Evolutionary conservation across 1,140 invertebrate species (phyloP).

Genomic region (Chymomyza costata): DNA sequence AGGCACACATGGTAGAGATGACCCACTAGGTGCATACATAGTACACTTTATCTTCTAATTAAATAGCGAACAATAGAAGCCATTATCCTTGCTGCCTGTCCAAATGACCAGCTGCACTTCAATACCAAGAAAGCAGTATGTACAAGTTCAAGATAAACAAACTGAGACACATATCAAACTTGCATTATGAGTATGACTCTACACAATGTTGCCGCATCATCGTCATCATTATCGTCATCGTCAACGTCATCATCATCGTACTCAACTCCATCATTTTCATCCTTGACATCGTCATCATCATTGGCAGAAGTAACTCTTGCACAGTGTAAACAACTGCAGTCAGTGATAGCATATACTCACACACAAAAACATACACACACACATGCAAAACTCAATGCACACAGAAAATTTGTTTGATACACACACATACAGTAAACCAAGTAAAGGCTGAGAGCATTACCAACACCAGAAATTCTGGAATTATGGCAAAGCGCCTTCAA

Average conservation of each 20-base stretch:
- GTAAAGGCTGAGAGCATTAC: constrained; percentile 33
- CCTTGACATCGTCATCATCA: constrained; percentile 23
- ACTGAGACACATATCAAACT: constrained; percentile 62
- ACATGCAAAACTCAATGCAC: constrained; percentile 31
- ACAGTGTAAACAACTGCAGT: constrained; percentile 47
- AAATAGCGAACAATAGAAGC: no score
- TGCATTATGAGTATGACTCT: constrained; percentile 51
- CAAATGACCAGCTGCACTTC: no score
- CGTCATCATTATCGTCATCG: constrained; percentile 23
- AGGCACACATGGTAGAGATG: no score
- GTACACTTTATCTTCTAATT: no score
- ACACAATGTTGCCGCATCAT: constrained; percentile 24
- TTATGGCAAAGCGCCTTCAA: constrained; percentile 23
- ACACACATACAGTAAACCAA: constrained; percentile 36
- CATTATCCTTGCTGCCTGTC: no score
- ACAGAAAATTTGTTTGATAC: constrained; percentile 60
- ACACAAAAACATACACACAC: constrained; percentile 21
- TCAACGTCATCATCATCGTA: not conserved
- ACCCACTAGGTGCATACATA: no score
- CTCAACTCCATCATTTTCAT: no score
- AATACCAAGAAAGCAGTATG: no score
- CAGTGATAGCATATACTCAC: constrained; percentile 30
- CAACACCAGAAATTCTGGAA: no score
- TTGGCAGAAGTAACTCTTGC: constrained; percentile 17
- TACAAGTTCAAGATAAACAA: constrained; percentile 62